Base-by-base conservation (phyloP, 2,888 invertebrate genomes). In the Drosophila koepferae region DNA sequence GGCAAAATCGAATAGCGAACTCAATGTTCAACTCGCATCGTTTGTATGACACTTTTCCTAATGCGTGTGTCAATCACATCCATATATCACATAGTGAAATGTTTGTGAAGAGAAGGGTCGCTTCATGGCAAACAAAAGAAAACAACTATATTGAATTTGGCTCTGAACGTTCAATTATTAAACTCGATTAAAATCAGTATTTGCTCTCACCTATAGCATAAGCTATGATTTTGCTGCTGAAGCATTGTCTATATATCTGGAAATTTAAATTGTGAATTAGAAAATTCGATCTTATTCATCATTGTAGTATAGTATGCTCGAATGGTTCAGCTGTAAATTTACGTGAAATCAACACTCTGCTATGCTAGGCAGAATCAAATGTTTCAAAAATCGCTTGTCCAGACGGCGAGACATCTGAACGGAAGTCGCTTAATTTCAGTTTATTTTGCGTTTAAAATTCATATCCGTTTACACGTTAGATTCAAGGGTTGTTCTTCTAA, bases 381-480 rank as follows among this genome's bases (percentile, higher is more conserved):
- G 51, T 41, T 65, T 71, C 56, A 67, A 79, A 72, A 70, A 64
- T 44, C 68, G 62, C 62, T 60, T 62, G 77, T 55, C 91, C 91
- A 92, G 92, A 91, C 91, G 92, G 92, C 91, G 91, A 91, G 91
- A 91, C 92, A 70, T 82, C 90, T 85, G 84, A 90, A 88, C 92
- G 92, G 92, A 92, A 92, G 92, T 92, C 86, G 88, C 89, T 91
- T 91, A 92, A 92, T 91, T 91, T 92, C 82, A 79, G 83, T 90
- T 83, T 87, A 82, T 90, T 91, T 89, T 89, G 82, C 80, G 83
- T 80, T 91, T 81, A 88, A 89, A 90, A 90, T 82, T 91, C 88
- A 91, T 91, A 91, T 91, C 90, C 91, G 91, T 66, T 78, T 55
- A 66, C 51, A 71, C 72, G 78, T 68, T 72, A 43, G 62, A 59